These are phyloP conservation scores for Zeus faber DNA, from an alignment of 2,113 vertebrate species.

Conservation along the genomic window DNA sequence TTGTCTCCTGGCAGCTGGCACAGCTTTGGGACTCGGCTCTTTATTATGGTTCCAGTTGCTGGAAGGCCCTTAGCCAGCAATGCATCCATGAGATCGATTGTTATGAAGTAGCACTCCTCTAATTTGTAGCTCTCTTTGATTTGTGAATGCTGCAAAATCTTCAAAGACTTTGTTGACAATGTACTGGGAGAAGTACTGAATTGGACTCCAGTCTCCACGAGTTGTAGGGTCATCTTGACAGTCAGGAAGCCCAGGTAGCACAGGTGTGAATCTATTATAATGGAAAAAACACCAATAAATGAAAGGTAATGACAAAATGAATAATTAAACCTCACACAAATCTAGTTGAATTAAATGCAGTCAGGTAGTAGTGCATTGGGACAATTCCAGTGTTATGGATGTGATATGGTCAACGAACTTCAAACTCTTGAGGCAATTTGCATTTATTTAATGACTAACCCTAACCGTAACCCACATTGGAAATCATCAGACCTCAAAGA, in stretches of 20 bases:
- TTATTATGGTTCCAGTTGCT: slow-evolving; percentile 28
- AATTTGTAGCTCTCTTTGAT: not conserved
- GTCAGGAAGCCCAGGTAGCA: not conserved
- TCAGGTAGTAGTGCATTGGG: not conserved
- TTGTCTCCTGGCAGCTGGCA: slow-evolving; percentile 16
- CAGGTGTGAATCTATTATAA: slow-evolving; percentile 1
- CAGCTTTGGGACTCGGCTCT: slow-evolving; percentile 17
- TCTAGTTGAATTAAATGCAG: not conserved
- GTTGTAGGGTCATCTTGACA: slow-evolving; percentile 2
- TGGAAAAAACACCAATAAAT: not conserved
- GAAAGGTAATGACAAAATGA: no score
- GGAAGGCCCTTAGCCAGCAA: slow-evolving; percentile 21
- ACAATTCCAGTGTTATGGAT: slow-evolving; percentile 2
- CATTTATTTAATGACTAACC: no score
- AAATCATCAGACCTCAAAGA: not conserved
- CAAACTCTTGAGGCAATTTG: no score
- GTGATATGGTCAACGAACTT: not conserved
- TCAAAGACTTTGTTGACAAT: not conserved
- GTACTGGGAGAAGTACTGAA: slow-evolving; percentile 1
- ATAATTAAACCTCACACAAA: not conserved
- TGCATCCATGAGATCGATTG: slow-evolving; percentile 9
- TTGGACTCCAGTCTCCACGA: not conserved
- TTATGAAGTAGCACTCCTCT: not conserved
- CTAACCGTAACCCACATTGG: no score
- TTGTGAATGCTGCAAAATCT: not conserved